Conservation (phyloP, 1,140 invertebrate species). For the Pseudachorutes palmiensis region DNA sequence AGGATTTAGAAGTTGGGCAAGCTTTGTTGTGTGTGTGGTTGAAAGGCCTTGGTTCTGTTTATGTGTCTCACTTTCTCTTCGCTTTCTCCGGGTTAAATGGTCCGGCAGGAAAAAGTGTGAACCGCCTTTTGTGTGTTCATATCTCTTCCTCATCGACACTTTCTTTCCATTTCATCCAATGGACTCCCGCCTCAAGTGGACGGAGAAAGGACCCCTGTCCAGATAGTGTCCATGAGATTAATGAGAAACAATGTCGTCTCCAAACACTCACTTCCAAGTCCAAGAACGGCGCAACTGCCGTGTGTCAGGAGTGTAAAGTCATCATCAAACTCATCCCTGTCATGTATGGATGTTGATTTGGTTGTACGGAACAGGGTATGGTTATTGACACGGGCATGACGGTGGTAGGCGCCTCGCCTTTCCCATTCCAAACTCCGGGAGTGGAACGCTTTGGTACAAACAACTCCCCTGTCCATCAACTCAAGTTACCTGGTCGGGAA, state of each 20-base stretch:
- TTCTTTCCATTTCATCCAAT: conserved; percentile 23
- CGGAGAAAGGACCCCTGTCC: conserved; percentile 30
- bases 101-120: conserved; percentile 6
- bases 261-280: neutral
- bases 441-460: no score
- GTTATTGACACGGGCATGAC: no score
- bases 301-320: neutral
- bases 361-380: no score
- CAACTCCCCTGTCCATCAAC: no score
- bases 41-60: conserved; percentile 25
- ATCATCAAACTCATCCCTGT: neutral
- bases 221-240: conserved; percentile 39
- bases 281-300: neutral
- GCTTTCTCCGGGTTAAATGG: neutral
- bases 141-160: conserved; percentile 32
- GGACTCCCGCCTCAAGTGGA: conserved; percentile 32
- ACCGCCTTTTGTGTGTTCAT: conserved; percentile 24
- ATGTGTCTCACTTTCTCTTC: neutral
- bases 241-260: conserved; percentile 32
- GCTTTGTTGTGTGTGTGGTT: conserved; percentile 38
- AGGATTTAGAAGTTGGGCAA: conserved; percentile 32
- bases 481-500: neutral
- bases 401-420: no score
- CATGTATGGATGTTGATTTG: no score
- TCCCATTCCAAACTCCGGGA: no score